Conservation (phyloP, 2,797 vertebrate genomes). For the Oreochromis mossambicus region DNA sequence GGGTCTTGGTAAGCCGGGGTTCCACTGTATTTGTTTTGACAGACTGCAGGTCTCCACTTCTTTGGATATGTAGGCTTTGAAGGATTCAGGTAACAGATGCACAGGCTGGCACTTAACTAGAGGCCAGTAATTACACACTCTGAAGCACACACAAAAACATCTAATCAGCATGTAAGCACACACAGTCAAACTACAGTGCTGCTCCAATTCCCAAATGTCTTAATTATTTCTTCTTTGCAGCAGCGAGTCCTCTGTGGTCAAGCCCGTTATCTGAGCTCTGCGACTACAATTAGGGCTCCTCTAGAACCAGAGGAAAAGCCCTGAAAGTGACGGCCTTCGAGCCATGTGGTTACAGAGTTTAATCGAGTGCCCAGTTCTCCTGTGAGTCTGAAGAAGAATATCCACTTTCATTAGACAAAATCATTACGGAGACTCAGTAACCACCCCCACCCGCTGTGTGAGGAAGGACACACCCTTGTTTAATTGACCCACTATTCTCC, state of each 20-base stretch:
- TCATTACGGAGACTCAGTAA: background rate
- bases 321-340: background rate
- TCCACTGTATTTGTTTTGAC: background rate
- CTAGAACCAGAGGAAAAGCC: background rate
- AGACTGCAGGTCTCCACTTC: background rate
- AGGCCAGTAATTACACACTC: slow-evolving; percentile 29
- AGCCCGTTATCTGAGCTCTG: background rate
- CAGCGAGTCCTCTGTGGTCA: background rate
- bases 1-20: too few species aligned
- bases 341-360: background rate
- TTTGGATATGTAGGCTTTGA: slow-evolving; percentile 26
- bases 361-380: background rate
- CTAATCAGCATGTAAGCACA: background rate
- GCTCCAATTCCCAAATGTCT: slow-evolving; percentile 41
- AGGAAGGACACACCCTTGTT: background rate
- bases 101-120: slow-evolving; percentile 23
- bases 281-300: background rate
- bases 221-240: slow-evolving; percentile 37
- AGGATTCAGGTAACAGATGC: slow-evolving; percentile 46
- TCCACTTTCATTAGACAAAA: background rate
- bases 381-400: background rate
- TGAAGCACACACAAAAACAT: background rate
- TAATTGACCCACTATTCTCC: background rate
- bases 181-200: background rate
- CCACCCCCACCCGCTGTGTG: background rate